Evolutionary conservation across 1,140 invertebrate genomes (phyloP).

Genomic region (Drosophila azteca): DNA sequence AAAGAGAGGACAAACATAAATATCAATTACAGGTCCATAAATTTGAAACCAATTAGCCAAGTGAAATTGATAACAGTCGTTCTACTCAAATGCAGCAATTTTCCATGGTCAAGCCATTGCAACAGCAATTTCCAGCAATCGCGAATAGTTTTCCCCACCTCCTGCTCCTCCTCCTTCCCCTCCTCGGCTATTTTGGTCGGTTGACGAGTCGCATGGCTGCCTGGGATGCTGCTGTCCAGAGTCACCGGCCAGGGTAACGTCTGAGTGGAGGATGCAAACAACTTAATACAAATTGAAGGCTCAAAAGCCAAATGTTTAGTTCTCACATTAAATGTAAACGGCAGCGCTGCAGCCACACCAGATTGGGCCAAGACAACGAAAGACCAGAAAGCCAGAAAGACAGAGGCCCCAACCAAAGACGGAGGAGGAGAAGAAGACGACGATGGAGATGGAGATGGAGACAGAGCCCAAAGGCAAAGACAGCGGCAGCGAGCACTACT

Average conservation of each 20-base stretch:
- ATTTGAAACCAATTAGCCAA: slow-evolving; percentile 83
- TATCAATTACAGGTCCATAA: slow-evolving; percentile 83
- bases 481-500: slow-evolving; percentile 75
- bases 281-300: slow-evolving; percentile 82
- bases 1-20: slow-evolving; percentile 70
- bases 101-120: slow-evolving; percentile 16
- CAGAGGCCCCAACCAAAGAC: background rate
- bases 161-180: no score
- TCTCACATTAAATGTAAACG: slow-evolving; percentile 76
- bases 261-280: slow-evolving; percentile 56
- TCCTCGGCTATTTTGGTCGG: background rate
- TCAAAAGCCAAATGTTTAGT: slow-evolving; percentile 78
- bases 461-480: slow-evolving; percentile 24
- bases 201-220: slow-evolving; percentile 50
- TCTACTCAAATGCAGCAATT: slow-evolving; percentile 61
- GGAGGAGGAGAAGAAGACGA: background rate
- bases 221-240: background rate
- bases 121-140: slow-evolving; percentile 52
- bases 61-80: slow-evolving; percentile 80
- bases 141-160: slow-evolving; percentile 41
- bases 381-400: slow-evolving; percentile 1
- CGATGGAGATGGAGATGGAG: slow-evolving; percentile 1
- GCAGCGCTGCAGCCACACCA: slow-evolving; percentile 39
- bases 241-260: background rate
- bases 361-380: slow-evolving; percentile 36